phyloP scores from a whole-genome alignment of 2,888 invertebrate species.

The Lepidochitona cinerea region DNA sequence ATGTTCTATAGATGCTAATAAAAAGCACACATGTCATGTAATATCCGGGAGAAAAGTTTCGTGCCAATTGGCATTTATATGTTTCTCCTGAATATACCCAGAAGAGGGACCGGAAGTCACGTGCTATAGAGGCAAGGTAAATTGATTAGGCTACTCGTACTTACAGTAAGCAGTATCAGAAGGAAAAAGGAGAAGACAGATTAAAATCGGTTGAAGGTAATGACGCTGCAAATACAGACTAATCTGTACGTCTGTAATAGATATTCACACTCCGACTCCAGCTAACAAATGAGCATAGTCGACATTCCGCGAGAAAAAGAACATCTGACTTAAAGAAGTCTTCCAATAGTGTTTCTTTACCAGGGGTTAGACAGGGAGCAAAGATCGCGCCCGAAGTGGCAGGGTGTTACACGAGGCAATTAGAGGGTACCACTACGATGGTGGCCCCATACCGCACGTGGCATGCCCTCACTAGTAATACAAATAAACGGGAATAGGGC shows the following conservation, averaged over 20 bases:
- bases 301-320: slow-evolving; percentile 2
- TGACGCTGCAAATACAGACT: background rate
- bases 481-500: slow-evolving; percentile 3
- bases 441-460: background rate
- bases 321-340: background rate
- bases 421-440: slow-evolving; percentile 1
- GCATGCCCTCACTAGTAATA: background rate
- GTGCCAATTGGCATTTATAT: no score
- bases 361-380: background rate
- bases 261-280: background rate
- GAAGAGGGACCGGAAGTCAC: no score
- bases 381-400: background rate
- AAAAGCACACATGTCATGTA: no score
- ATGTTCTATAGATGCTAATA: no score
- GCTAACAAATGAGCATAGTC: slow-evolving; percentile 1
- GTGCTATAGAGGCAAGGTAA: background rate
- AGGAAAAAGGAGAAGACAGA: no score
- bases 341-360: background rate
- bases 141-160: background rate
- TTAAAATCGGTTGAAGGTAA: background rate
- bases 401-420: background rate
- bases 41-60: no score
- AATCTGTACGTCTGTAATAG: background rate
- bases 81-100: no score
- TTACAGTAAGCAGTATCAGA: background rate